Evolutionary conservation across 2,113 vertebrate genomes (phyloP).

Genomic region (Otolemur garnettii): DNA sequence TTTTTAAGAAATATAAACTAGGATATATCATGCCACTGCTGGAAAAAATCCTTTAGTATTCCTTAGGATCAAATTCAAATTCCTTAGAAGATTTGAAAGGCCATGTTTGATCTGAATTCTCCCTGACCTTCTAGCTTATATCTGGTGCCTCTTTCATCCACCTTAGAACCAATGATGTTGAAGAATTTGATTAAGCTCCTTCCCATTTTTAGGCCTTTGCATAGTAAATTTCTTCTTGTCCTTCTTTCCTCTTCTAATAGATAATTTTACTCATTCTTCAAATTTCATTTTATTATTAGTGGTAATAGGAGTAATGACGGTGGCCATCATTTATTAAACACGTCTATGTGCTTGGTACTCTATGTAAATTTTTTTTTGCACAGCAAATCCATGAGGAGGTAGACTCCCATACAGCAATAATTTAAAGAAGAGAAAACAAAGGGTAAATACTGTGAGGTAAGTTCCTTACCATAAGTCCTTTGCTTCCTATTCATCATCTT

Average conservation of each 20-base stretch:
- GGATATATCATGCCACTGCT: neutral
- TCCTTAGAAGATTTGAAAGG: neutral
- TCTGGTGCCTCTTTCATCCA: neutral
- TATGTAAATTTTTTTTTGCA: neutral
- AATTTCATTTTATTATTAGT: neutral
- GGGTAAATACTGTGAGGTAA: neutral
- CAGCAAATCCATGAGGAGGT: neutral
- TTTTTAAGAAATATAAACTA: conserved; percentile 17
- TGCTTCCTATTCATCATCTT: neutral
- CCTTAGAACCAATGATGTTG: neutral
- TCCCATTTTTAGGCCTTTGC: neutral
- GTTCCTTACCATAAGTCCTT: neutral
- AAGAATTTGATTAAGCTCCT: neutral
- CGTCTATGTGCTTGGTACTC: neutral
- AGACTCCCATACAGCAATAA: neutral
- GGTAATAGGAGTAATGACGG: neutral
- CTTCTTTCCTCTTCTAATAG: neutral
- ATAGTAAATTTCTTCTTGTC: neutral
- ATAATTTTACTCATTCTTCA: neutral
- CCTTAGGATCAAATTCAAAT: neutral
- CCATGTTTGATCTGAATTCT: neutral
- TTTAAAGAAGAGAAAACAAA: neutral
- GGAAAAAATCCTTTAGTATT: neutral
- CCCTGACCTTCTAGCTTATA: neutral
- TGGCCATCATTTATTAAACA: neutral